Evolutionary conservation across 1,140 invertebrate species (phyloP).

Genomic region (Cephus cinctus): DNA sequence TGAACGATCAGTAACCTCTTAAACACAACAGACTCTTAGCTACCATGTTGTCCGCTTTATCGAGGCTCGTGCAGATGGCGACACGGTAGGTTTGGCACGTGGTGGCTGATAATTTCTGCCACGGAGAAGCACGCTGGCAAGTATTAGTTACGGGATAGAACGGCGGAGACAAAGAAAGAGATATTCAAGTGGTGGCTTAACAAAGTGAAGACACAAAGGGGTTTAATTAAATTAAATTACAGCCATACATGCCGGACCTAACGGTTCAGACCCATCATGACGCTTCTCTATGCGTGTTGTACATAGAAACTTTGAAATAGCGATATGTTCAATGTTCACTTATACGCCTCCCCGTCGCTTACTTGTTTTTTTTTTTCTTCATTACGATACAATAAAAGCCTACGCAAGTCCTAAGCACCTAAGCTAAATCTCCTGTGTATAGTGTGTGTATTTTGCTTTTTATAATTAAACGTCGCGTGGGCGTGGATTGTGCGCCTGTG

Average conservation of each 20-base stretch:
- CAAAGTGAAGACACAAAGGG: too few species aligned
- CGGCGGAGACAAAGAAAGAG: too few species aligned
- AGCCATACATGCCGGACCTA: too few species aligned
- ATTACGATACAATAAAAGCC: slow-evolving; percentile 35
- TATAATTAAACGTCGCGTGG: background rate
- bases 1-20: background rate
- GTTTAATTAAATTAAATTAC: too few species aligned
- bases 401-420: slow-evolving; percentile 39
- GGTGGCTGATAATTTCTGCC: too few species aligned
- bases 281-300: slow-evolving; percentile 18
- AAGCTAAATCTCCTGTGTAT: slow-evolving; percentile 30
- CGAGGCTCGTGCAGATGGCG: too few species aligned
- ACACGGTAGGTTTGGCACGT: too few species aligned
- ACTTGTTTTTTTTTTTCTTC: slow-evolving; percentile 18
- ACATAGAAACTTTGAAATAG: slow-evolving; percentile 34
- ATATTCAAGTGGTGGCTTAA: too few species aligned
- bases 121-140: too few species aligned
- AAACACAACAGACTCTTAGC: slow-evolving; percentile 7
- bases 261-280: too few species aligned
- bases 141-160: too few species aligned
- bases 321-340: slow-evolving; percentile 47
- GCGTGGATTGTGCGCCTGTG: too few species aligned
- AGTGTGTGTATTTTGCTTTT: background rate
- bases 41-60: slow-evolving; percentile 6
- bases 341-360: slow-evolving; percentile 25